phyloP scores from a whole-genome alignment of 2,113 vertebrate species.

The Myrmophylax atrothorax region DNA sequence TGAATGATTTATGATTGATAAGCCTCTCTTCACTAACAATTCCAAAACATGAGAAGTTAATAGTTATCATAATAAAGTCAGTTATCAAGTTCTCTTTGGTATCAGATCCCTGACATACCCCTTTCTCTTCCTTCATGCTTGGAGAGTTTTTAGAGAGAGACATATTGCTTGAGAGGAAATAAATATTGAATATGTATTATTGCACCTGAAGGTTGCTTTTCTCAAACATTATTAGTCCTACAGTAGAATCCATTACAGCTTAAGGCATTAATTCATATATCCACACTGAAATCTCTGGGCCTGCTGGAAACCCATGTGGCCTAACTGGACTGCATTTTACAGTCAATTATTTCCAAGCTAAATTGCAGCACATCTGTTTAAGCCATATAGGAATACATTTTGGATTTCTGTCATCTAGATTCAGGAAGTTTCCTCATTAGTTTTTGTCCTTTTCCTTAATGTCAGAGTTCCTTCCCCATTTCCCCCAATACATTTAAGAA shows the following conservation, averaged over 20 bases:
- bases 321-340: neutral
- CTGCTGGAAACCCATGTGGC: neutral
- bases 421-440: neutral
- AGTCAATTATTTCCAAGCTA: slow-evolving; percentile 1
- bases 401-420: neutral
- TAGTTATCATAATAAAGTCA: neutral
- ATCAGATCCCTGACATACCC: neutral
- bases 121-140: neutral
- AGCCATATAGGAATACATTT: neutral
- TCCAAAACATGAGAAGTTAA: neutral
- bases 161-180: neutral
- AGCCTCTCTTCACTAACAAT: neutral
- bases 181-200: neutral
- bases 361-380: neutral
- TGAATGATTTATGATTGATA: neutral
- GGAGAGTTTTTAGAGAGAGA: neutral
- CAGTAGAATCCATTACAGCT: neutral
- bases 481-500: neutral
- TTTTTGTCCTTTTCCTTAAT: neutral
- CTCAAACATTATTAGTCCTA: neutral
- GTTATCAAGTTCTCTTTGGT: neutral
- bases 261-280: neutral
- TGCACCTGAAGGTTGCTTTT: neutral
- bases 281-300: neutral
- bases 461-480: neutral